Conservation (phyloP, 1,140 invertebrate genomes). For the Holcopasites calliopsidis region DNA sequence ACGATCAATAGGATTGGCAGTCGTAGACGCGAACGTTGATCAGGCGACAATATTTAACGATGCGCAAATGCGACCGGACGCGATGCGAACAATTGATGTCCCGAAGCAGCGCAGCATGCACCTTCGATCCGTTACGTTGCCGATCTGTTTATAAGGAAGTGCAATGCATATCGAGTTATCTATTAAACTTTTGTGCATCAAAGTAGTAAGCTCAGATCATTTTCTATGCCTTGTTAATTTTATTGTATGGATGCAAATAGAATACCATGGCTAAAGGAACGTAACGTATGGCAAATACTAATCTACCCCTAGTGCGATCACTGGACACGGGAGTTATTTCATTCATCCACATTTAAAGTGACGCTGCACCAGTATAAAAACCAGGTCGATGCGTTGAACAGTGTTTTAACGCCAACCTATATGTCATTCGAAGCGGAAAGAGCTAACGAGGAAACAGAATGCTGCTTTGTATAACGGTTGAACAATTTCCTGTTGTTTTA, state of each 20-base stretch:
- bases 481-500: conserved; percentile 1
- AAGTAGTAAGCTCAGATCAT: too few species aligned
- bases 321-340: conserved; percentile 6
- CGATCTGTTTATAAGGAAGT: too few species aligned
- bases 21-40: background rate
- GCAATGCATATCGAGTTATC: too few species aligned
- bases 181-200: too few species aligned
- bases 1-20: conserved; percentile 32
- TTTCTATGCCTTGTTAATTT: too few species aligned
- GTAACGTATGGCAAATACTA: too few species aligned
- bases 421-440: conserved; percentile 24
- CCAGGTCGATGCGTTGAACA: conserved; percentile 25
- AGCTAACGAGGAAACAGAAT: conserved; percentile 31
- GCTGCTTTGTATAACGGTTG: conserved; percentile 26
- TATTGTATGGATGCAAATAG: too few species aligned
- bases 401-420: conserved; percentile 28
- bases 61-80: background rate
- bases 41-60: conserved; percentile 17
- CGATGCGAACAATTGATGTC: background rate
- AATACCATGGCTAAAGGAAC: too few species aligned
- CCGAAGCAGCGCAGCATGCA: background rate
- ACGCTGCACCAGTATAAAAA: conserved; percentile 14
- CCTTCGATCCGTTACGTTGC: background rate
- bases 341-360: conserved; percentile 15
- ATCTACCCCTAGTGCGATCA: too few species aligned